Percentiles rank a stretch among this genome's conserved stretches.
phyloP scores from a whole-genome alignment of 2,888 invertebrate genomes.

The Tenthredo livida region DNA sequence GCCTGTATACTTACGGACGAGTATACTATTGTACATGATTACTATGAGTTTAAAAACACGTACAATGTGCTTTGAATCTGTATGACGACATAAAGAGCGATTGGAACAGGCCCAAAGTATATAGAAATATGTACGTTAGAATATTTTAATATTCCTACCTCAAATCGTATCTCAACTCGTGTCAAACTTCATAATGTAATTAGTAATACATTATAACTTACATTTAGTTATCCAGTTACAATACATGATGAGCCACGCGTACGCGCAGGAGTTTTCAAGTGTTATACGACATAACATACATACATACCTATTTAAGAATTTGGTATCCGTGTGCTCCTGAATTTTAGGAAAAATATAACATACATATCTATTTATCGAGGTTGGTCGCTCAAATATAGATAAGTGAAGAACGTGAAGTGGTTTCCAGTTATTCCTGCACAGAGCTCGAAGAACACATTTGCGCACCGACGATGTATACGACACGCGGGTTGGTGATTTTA shows the following conservation, averaged over 20 bases:
- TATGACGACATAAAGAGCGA: not conserved
- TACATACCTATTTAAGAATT: not conserved
- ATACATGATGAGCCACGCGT: not conserved
- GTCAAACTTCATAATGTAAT: not conserved
- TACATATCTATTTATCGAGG: not conserved
- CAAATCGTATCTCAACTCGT: not conserved
- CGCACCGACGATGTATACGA: slow-evolving; percentile 53
- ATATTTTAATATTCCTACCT: not conserved
- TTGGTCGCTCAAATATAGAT: not conserved
- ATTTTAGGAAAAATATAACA: not conserved
- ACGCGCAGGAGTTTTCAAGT: not conserved
- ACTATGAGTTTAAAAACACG: not conserved
- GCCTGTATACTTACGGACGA: not conserved
- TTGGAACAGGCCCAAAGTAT: not conserved
- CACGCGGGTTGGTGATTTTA: slow-evolving; percentile 56
- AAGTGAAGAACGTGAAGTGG: not conserved
- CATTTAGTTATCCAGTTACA: not conserved
- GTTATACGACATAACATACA: not conserved
- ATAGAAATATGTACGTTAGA: not conserved
- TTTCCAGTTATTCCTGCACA: not conserved
- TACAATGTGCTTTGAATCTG: not conserved
- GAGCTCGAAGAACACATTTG: not conserved
- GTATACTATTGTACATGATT: not conserved
- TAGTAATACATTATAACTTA: not conserved
- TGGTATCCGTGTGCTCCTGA: not conserved